Evolutionary conservation across 2,113 vertebrate genomes (phyloP), one percentile per base, ranked within the genome.

Genomic region (Solea senegalensis): DNA sequence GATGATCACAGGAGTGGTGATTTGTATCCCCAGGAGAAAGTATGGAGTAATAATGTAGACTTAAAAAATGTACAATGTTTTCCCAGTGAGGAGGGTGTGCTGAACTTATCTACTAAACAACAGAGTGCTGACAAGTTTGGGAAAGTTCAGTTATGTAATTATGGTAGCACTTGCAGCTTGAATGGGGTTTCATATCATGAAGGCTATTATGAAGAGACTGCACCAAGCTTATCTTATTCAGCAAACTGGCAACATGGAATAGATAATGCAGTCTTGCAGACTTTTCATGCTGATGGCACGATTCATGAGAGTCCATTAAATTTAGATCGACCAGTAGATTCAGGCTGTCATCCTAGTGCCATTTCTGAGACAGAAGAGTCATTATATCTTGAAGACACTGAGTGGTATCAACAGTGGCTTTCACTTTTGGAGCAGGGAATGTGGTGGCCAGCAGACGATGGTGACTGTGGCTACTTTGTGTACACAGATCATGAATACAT

Each of bases 371-470:
- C 82, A 2, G 92, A 95, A 71, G 93, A 91, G n/a, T 82, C 91
- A 41, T 40, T 85, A 44, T 95, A 95, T 77, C 92, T 95, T 5
- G 92, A 92, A 73, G 93, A 95, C 52, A 89, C 86, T 66, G 95
- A 90, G 89, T 97, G 96, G 83, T 97, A 96, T 85, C 95, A 96
- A 66, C 95, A 96, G 69, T 99, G 97, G 97, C 93, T 97, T 63
- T 85, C 89, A 57, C 92, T 95, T 86, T 91, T 98, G 81, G 95
- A 97, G 81, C 95, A 95, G 88, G 97, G 96, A 2, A 73, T 98
- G 56, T 99, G 98, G 98, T 98, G 96, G 95, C 95, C 95, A 44
- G 96, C 96, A 63, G 96, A 98, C 80, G 93, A 97, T 84, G 96
- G 96, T 39, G 91, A 97, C 55, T 98, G 94, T 93, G 97, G 97